Evolutionary conservation across 2,888 invertebrate species (phyloP).

Genomic region (Anarsia innoxiella): DNA sequence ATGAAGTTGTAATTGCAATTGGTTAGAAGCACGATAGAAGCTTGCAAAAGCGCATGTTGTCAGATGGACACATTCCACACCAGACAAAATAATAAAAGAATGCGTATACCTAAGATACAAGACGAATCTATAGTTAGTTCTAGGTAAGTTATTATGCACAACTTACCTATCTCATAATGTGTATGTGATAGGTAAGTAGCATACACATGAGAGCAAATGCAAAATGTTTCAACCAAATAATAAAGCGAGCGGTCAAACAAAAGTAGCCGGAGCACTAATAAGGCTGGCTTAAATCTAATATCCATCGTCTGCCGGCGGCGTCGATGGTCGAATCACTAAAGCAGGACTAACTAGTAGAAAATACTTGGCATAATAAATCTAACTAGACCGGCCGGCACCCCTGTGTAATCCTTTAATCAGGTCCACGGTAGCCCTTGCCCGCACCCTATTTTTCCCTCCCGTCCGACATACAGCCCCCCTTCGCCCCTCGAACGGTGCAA

Average conservation of each 20-base stretch:
- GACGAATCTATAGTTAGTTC: too few relatives aligned
- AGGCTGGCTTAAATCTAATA: slow-evolving; percentile 13
- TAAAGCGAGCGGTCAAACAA: background rate
- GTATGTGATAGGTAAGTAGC: too few relatives aligned
- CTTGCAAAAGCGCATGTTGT: too few relatives aligned
- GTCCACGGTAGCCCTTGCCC: slow-evolving; percentile 69
- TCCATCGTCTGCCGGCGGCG: slow-evolving; percentile 1
- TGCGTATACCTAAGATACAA: too few relatives aligned
- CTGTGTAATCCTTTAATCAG: slow-evolving; percentile 73
- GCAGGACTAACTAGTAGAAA: slow-evolving; percentile 61
- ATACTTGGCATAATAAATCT: slow-evolving; percentile 73
- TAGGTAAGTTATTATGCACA: too few relatives aligned
- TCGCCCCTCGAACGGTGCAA: slow-evolving; percentile 71
- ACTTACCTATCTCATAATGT: too few relatives aligned
- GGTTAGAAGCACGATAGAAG: too few relatives aligned
- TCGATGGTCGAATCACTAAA: slow-evolving; percentile 23
- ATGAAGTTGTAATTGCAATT: too few relatives aligned
- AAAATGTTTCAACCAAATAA: background rate
- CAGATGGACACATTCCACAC: too few relatives aligned
- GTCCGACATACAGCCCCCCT: slow-evolving; percentile 35
- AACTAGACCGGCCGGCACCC: slow-evolving; percentile 70
- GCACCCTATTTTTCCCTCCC: slow-evolving; percentile 70
- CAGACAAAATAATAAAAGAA: too few relatives aligned
- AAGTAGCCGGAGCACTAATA: slow-evolving; percentile 9
- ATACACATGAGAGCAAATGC: too few relatives aligned